Base-by-base conservation (phyloP, 23 tunicate species). In the Botrylloides violaceus region DNA sequence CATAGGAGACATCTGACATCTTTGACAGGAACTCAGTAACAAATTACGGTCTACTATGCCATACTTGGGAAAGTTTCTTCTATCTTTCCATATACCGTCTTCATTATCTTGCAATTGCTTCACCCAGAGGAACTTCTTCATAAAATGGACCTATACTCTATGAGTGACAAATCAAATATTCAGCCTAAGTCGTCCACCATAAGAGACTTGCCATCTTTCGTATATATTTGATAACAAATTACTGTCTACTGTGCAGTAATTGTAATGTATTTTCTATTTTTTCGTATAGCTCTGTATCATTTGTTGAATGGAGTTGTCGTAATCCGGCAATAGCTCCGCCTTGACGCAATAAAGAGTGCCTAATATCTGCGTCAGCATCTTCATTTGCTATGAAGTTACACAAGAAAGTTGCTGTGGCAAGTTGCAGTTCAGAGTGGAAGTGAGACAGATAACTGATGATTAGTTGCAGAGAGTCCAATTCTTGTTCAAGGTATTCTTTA, bases 401-500 rank as follows among this genome's bases (percentile, higher is more conserved):
- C 28, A 68, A 24, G 47, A 68, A 68, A 9, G 74, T 32, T 4
- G 37, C 74, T 18, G 74, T 24, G 37, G 74, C 74, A 2, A 68
- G 25, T 43, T 68, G 74, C 29, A 68, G 25, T 19, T 68, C 37
- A 0, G 37, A 7, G 39, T 87, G 75, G 27, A 75, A 34, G 35
- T 35, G 63, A 21, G 36, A 34, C 2, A 76, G n/a, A 62, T 30
- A 87, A n/a, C 71, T 60, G 24, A 80, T 78, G n/a, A 87, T 3
- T 58, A 76, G 84, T 29, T 36, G 59, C 65, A 87, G 29, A 2
- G 80, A 34, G 22, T 76, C 29, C 2, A 77, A 74, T 25, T 87
- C 83, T 21, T 76, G 75, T 21, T 80, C 56, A 49, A 81, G 65
- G 61, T 39, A 76, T 19, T 76, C 76, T 43, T 65, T 61, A 7